Conservation (phyloP, 92 coral and sea anemone species). For the Siderastrea radians region DNA sequence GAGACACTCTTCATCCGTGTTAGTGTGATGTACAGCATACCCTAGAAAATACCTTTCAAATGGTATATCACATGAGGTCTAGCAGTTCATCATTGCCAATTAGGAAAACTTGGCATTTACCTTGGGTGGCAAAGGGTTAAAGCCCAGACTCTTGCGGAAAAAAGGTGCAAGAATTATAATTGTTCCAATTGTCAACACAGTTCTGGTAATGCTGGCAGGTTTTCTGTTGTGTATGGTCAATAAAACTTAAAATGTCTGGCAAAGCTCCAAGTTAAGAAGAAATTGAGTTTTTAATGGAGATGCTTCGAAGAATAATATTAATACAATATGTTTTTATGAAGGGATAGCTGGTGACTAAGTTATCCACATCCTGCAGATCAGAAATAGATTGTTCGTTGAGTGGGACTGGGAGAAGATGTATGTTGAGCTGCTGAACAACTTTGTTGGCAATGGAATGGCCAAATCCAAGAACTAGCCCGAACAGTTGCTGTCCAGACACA, state of each 20-base stretch:
- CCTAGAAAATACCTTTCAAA: too few species aligned
- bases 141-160: too few species aligned
- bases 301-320: conserved; percentile 2
- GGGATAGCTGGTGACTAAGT: not conserved
- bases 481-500: conserved; percentile 30
- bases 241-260: conserved; percentile 4
- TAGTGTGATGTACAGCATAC: too few species aligned
- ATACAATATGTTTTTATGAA: conserved; percentile 15
- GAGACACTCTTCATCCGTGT: too few species aligned
- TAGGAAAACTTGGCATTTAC: too few species aligned
- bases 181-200: too few species aligned
- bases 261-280: conserved; percentile 12
- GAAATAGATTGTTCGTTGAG: conserved; percentile 27
- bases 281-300: conserved; percentile 31
- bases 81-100: too few species aligned
- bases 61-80: too few species aligned
- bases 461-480: conserved; percentile 37
- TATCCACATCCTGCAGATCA: conserved; percentile 34
- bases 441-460: conserved; percentile 42
- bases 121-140: too few species aligned
- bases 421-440: not conserved
- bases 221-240: not conserved
- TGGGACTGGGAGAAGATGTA: not conserved
- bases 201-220: not conserved
- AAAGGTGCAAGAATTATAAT: too few species aligned